These are phyloP conservation scores for Poecilobothrus nobilitatus DNA, from an alignment of 2,888 invertebrate species.

Conservation along the genomic window DNA sequence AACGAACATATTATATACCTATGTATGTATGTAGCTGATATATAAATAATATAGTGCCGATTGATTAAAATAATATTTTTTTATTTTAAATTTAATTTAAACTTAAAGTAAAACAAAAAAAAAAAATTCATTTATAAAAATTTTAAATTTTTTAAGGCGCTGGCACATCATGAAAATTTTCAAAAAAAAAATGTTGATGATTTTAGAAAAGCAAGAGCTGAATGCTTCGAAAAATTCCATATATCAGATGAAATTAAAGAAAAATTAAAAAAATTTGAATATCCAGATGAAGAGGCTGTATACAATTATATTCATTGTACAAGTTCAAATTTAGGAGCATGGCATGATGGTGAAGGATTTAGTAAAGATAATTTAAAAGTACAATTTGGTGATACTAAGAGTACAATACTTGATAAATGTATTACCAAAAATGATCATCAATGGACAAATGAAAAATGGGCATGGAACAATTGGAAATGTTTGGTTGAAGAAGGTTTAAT, in stretches of 20 bases:
- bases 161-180: neutral
- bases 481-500: constrained; percentile 11
- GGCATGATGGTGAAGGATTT: neutral
- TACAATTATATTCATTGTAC: constrained; percentile 11
- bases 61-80: no score
- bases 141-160: neutral
- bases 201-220: neutral
- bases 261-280: constrained; percentile 13
- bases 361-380: neutral
- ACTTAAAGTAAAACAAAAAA: no score
- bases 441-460: constrained; percentile 2
- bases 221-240: constrained; percentile 10
- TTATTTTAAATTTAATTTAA: no score
- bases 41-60: no score
- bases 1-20: no score
- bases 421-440: constrained; percentile 1
- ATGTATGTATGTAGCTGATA: no score
- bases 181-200: neutral
- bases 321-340: neutral
- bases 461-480: constrained; percentile 14
- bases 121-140: no score
- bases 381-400: constrained; percentile 7
- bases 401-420: constrained; percentile 2
- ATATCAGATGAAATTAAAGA: constrained; percentile 5
- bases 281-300: constrained; percentile 11